These are phyloP conservation scores for Neopelma chrysocephalum DNA, from an alignment of 2,797 vertebrate species.

Conservation along the genomic window DNA sequence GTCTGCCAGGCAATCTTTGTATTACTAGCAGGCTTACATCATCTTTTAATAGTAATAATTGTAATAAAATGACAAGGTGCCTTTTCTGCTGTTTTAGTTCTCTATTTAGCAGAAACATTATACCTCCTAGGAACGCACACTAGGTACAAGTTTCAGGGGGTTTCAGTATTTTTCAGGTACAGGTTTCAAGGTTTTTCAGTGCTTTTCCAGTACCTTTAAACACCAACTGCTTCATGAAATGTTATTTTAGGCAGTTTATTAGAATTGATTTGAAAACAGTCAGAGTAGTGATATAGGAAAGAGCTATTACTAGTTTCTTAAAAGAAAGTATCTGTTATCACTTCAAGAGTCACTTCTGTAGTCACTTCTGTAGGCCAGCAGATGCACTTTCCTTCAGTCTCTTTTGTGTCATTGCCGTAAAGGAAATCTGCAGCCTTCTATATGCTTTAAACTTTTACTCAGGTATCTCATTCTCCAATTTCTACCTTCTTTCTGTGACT, in stretches of 20 bases:
- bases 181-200: neutral
- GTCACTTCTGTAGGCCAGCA: neutral
- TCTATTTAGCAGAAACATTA: neutral
- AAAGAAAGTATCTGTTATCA: neutral
- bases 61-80: neutral
- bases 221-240: neutral
- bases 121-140: neutral
- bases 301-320: neutral
- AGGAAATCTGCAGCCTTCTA: neutral
- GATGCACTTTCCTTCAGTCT: neutral
- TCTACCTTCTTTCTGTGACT: neutral
- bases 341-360: neutral
- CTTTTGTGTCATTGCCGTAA: neutral
- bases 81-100: neutral
- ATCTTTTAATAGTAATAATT: neutral
- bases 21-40: neutral
- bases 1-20: neutral
- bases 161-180: neutral
- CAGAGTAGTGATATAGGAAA: neutral
- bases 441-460: neutral
- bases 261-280: neutral
- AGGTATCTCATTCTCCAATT: neutral
- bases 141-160: neutral
- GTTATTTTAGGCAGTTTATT: neutral
- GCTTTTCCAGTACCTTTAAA: neutral